Percentiles rank a stretch among this genome's conserved stretches.
These are phyloP conservation scores for Microcebus tavaratra DNA, from an alignment of 2,113 vertebrate genomes.

Conservation along the genomic window DNA sequence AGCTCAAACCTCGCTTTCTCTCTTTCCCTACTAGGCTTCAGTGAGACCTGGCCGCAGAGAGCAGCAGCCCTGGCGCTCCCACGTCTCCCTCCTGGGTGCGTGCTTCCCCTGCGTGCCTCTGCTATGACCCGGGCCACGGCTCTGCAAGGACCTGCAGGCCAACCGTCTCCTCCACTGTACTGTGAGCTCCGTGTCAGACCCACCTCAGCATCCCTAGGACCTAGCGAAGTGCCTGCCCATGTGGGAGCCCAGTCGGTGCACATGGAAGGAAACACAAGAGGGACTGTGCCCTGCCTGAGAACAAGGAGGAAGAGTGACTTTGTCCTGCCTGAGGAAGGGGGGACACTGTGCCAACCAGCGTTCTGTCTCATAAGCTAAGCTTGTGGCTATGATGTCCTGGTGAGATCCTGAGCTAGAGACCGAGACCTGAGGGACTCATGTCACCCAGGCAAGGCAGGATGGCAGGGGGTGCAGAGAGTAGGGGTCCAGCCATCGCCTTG, in stretches of 20 bases:
- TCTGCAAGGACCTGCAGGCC: not conserved
- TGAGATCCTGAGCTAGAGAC: not conserved
- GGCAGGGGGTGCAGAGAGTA: not conserved
- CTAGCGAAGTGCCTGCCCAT: not conserved
- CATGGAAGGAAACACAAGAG: not conserved
- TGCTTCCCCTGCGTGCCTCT: not conserved
- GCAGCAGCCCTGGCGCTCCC: not conserved
- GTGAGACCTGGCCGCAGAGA: not conserved
- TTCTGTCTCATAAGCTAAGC: not conserved
- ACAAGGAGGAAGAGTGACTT: not conserved
- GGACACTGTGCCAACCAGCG: rapidly evolving
- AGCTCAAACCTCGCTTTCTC: not conserved
- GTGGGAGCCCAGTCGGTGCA: not conserved
- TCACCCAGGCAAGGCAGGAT: rapidly evolving
- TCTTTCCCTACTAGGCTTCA: not conserved
- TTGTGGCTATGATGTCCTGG: not conserved
- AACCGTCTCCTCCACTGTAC: too few species aligned
- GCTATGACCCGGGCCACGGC: not conserved
- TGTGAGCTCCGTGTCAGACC: not conserved
- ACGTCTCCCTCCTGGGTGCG: not conserved
- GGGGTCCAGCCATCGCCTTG: not conserved
- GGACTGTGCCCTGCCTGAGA: not conserved
- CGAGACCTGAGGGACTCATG: rapidly evolving
- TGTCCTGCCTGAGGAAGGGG: not conserved
- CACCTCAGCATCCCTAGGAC: not conserved